Conservation (phyloP, 2,888 invertebrate genomes). For the Clanis bilineata region DNA sequence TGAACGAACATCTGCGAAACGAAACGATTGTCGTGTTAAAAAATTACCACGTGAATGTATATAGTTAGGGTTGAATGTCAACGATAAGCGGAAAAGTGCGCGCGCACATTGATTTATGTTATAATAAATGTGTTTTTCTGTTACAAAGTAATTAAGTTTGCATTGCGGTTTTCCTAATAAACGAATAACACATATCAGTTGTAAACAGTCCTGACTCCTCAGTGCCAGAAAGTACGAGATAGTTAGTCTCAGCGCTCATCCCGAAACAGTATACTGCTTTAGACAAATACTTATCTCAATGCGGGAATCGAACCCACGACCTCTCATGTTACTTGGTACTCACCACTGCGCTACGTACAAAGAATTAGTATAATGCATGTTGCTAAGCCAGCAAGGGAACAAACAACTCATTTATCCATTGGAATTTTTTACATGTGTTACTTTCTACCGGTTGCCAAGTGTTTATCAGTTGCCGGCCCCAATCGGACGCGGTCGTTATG, state of each 20-base stretch:
- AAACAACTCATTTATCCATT: constrained; percentile 4
- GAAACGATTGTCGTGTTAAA: background rate
- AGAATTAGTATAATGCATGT: background rate
- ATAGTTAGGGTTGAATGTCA: background rate
- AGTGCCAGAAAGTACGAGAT: no score
- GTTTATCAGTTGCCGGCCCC: constrained; percentile 50
- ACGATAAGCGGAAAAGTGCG: background rate
- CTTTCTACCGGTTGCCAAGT: constrained; percentile 45
- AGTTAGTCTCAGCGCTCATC: no score
- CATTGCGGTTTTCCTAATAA: no score
- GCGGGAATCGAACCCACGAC: no score
- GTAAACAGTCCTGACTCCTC: no score
- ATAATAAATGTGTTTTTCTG: no score
- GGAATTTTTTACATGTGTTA: constrained; percentile 44
- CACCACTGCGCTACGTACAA: no score
- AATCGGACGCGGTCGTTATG: constrained; percentile 30
- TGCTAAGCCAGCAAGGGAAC: background rate
- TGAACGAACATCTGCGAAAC: constrained; percentile 89
- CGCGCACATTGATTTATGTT: background rate
- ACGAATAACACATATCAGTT: no score
- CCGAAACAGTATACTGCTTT: no score
- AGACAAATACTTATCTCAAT: no score
- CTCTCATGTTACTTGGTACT: no score
- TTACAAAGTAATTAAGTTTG: no score
- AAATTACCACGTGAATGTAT: background rate